These are phyloP conservation scores for Oxystoma pomonae DNA, from an alignment of 2,888 invertebrate species.

Conservation along the genomic window DNA sequence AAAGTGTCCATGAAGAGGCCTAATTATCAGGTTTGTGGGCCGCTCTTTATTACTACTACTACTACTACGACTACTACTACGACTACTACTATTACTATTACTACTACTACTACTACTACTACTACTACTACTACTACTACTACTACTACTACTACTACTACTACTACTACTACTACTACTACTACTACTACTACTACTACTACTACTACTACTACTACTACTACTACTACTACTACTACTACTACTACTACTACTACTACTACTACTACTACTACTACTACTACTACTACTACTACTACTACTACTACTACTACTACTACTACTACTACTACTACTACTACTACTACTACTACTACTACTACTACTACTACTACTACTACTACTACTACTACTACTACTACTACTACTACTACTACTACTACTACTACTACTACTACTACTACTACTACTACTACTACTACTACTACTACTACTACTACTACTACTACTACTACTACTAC, in stretches of 20 bases:
- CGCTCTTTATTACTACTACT: too few relatives aligned
- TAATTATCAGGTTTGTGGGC: too few relatives aligned
- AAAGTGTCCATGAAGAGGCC: too few relatives aligned
- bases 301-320: neutral
- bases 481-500: neutral
- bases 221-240: neutral
- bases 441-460: neutral
- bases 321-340: neutral
- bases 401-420: neutral
- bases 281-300: neutral
- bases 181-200: neutral
- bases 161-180: neutral
- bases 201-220: neutral
- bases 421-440: neutral
- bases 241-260: neutral
- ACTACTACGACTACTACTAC: too few relatives aligned
- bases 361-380: neutral
- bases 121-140: neutral
- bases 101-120: neutral
- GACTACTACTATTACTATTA: too few relatives aligned
- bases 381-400: neutral
- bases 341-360: neutral
- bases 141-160: neutral
- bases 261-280: neutral
- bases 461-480: neutral